Evolutionary conservation across 2,888 invertebrate species (phyloP), one percentile per base, ranked within the genome.

Genomic region (Nymphalis urticae): DNA sequence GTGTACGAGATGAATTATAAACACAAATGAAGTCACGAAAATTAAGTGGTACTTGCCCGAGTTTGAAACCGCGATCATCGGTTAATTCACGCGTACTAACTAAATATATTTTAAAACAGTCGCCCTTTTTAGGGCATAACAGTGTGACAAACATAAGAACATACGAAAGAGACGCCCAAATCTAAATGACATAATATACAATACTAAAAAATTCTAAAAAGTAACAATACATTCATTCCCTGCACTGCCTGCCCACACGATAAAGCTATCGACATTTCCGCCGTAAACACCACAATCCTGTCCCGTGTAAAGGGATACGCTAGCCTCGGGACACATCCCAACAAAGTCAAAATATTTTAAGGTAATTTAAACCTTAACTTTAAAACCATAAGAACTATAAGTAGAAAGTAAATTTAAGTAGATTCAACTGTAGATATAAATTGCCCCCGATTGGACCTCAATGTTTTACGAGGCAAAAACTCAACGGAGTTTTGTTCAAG

Each of bases 361-460:
- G 17, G n/a, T n/a, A 68, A 58, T 62, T 42, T 64, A 48, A 48
- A 58, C 66, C 64, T 53, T 71, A 47, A 36, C 13, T 13, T 5
- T 54, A n/a, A 36, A 10, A 1, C 8, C 60, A 63, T 66, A 70
- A 60, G 63, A 36, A n/a, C 36, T 53, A 60, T 47, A 47, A 59
- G 70, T 66, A 81, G 79, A 79, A 78, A 76, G 68, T 66, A 68
- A 72, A 73, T 42, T 65, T 62, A 62, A 7, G 53, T 61, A 70
- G 80, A 78, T 75, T 78, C 83, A 85, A 85, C 80, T 80, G n/a
- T n/a, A 72, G 77, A 81, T 82, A 85, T 84, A 85, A 84, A 84
- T 85, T 83, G 82, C 69, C 66, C 62, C 51, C 62, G 50, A 58
- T 77, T 69, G 67, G 67, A 66, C 68, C 67, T 69, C 50, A 67